Evolutionary conservation across 2,797 vertebrate species (phyloP), one percentile per base, ranked within the genome.

Genomic region (Serranus cabrilla): DNA sequence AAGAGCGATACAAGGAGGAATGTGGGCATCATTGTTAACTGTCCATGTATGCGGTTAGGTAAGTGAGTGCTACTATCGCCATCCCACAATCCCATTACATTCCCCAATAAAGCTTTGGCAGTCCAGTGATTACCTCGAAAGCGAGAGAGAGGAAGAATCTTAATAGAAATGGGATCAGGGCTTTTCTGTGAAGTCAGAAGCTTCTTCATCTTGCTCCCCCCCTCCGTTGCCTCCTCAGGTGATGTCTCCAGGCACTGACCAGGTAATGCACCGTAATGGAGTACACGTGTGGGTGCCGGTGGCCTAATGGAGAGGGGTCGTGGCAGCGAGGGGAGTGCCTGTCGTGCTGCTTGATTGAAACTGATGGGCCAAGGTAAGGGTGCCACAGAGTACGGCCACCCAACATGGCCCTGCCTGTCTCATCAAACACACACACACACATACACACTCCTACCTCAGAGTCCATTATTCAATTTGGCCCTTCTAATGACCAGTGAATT

Each of bases 381-480:
- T 83, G 90, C 82, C 86, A 82, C 72, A n/a, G 82, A 89, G 87
- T 65, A 83, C 50, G 37, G 83, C 84, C 90, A 85, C 86, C 89
- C 84, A 76, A 83, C 87, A 77, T 58, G 60, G 81, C 83, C 83
- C 84, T 78, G 5, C 18, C 66, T 42, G 68, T 83, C 76, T 83
- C 78, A 74, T 80, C 78, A 73, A 62, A 81, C 69, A 68, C 13
- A 3, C 18, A 20, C 69, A 52, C 18, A 49, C 74, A 64, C 60
- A 31, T 62, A 43, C 71, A 21, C 83, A 67, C 70, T 25, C 74
- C 61, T 42, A 75, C 72, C 83, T 87, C 66, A 11, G 61, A 88
- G 87, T 93, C 93, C 84, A 94, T 95, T 96, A 95, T 95, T 95
- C 90, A 95, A 95, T 96, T 95, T 94, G 86, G 90, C 79, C 79